Evolutionary conservation across 2,888 invertebrate genomes (phyloP).

Genomic region (Cyclophora punctaria): DNA sequence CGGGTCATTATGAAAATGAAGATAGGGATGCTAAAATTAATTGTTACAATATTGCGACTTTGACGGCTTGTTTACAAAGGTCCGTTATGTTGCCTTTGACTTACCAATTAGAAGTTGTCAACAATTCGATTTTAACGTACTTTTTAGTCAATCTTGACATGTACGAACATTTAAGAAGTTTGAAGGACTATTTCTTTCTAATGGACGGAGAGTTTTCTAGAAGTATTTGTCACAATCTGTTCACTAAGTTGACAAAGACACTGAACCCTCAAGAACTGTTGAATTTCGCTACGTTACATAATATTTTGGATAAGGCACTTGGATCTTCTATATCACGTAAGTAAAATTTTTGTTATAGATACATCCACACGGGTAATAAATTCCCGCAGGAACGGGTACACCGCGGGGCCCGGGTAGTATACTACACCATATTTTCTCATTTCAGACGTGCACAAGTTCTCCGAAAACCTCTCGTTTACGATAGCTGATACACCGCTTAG

Average conservation of each 20-base stretch:
- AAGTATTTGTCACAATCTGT: conserved; percentile 81
- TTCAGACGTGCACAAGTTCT: conserved; percentile 74
- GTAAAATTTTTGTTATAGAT: conserved; percentile 16
- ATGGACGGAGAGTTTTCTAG: conserved; percentile 87
- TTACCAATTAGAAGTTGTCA: conserved; percentile 80
- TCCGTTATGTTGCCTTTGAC: conserved; percentile 81
- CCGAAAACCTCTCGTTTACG: conserved; percentile 78
- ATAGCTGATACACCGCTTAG: conserved; percentile 76
- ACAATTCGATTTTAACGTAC: conserved; percentile 82
- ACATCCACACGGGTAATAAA: too few species aligned
- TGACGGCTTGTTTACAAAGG: conserved; percentile 77
- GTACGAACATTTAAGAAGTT: conserved; percentile 80
- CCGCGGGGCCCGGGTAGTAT: too few species aligned
- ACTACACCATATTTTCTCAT: neutral
- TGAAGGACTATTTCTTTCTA: conserved; percentile 86
- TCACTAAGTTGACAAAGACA: conserved; percentile 78
- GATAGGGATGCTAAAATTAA: conserved; percentile 42
- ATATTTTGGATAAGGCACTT: conserved; percentile 80
- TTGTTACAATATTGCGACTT: conserved; percentile 60
- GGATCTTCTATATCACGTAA: conserved; percentile 79
- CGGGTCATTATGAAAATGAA: conserved; percentile 33
- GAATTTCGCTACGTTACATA: conserved; percentile 80
- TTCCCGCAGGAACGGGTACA: too few species aligned
- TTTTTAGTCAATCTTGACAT: conserved; percentile 79
- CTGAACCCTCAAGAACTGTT: conserved; percentile 79